These are phyloP conservation scores for Drosophila phalerata DNA, from an alignment of 2,888 invertebrate species.

Conservation along the genomic window DNA sequence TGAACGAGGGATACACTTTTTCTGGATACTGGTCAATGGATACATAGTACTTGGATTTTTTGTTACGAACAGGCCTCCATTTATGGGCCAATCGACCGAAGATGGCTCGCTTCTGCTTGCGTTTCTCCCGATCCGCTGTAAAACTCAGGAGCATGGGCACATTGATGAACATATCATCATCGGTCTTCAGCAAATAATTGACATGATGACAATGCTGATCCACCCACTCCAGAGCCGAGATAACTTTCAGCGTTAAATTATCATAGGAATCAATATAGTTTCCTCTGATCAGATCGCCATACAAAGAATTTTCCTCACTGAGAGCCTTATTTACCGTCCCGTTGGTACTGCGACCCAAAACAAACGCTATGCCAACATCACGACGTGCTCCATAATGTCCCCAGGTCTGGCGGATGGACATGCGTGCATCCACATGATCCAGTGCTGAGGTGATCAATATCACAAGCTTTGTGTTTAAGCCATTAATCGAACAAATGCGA, in stretches of 20 bases:
- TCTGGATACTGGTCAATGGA: slow-evolving; percentile 91
- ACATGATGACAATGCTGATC: slow-evolving; percentile 90
- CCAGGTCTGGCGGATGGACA: slow-evolving; percentile 93
- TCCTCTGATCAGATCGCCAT: slow-evolving; percentile 92
- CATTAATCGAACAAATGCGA: slow-evolving; percentile 88
- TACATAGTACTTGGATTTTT: slow-evolving; percentile 95
- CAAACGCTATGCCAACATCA: slow-evolving; percentile 86
- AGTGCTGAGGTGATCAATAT: slow-evolving; percentile 90
- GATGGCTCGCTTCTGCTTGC: slow-evolving; percentile 89
- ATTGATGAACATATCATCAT: slow-evolving; percentile 96
- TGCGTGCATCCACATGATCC: slow-evolving; percentile 89
- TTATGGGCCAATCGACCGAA: slow-evolving; percentile 93
- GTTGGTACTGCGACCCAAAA: slow-evolving; percentile 88
- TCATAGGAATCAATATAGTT: slow-evolving; percentile 92
- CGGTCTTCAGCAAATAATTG: slow-evolving; percentile 92
- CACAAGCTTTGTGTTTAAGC: slow-evolving; percentile 87
- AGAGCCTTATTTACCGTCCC: slow-evolving; percentile 86
- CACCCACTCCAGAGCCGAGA: slow-evolving; percentile 93
- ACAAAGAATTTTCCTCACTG: slow-evolving; percentile 89
- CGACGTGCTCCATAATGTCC: slow-evolving; percentile 90
- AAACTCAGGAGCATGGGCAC: slow-evolving; percentile 90
- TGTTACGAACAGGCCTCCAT: slow-evolving; percentile 94
- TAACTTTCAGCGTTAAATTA: slow-evolving; percentile 93
- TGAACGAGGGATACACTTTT: slow-evolving; percentile 93
- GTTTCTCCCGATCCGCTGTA: slow-evolving; percentile 86